phyloP scores from a whole-genome alignment of 2,888 invertebrate genomes.

The Eupithecia pulchellata region DNA sequence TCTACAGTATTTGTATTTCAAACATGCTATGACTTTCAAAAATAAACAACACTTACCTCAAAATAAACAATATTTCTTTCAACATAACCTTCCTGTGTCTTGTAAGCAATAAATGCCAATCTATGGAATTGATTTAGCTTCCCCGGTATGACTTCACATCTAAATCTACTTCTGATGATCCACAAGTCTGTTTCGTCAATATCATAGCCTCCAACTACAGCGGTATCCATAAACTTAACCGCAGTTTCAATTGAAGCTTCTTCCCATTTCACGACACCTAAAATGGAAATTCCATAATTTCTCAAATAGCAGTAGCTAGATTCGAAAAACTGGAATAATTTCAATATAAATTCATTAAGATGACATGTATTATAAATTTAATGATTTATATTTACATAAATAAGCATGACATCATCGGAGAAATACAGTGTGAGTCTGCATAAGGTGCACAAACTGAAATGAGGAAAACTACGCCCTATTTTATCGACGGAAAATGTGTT shows the following conservation, averaged over 20 bases:
- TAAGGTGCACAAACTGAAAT: too few relatives aligned
- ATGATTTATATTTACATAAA: too few relatives aligned
- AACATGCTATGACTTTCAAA: background rate
- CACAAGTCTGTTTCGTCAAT: slow-evolving; percentile 28
- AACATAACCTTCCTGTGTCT: slow-evolving; percentile 5
- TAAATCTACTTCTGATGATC: slow-evolving; percentile 28
- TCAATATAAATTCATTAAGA: background rate
- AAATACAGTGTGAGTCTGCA: too few relatives aligned
- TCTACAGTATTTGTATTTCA: too few relatives aligned
- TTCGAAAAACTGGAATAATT: background rate
- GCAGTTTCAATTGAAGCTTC: background rate
- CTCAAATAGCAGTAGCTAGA: background rate
- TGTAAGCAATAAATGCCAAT: slow-evolving; percentile 17
- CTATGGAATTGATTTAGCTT: slow-evolving; percentile 19
- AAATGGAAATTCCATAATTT: background rate
- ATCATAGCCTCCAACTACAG: slow-evolving; percentile 29
- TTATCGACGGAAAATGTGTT: too few relatives aligned
- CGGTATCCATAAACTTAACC: slow-evolving; percentile 1
- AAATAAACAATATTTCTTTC: slow-evolving; percentile 19
- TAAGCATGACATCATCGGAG: background rate
- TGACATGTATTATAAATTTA: too few relatives aligned
- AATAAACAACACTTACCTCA: slow-evolving; percentile 19
- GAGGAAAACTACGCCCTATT: too few relatives aligned
- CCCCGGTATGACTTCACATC: slow-evolving; percentile 22
- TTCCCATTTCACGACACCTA: slow-evolving; percentile 25